Base-by-base conservation (phyloP, 1,140 invertebrate species). In the Hylaeus anthracinus region DNA sequence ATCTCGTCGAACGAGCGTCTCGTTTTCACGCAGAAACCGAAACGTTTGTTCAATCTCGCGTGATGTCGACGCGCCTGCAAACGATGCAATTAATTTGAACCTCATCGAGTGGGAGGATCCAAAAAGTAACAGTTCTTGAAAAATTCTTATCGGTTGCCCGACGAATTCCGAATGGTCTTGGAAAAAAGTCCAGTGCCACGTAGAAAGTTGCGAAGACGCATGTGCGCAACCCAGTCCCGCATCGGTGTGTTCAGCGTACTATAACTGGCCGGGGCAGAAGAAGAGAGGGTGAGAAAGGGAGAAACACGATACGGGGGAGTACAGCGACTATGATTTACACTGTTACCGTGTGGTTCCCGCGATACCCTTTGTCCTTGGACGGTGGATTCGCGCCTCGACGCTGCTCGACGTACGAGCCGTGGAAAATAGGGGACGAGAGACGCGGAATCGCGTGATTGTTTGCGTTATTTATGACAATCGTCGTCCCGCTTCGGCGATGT, bases 391-490 rank as follows among this genome's bases (percentile, higher is more conserved):
- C 78, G 75, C 82, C 87, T 86, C 86, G 75, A 81, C 84, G 87
- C 83, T 63, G 64, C 76, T 75, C 53, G 79, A 87, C 74, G 51
- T 48, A 65, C 67, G 66, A 67, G 45, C 64, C 80, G 75, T 65
- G 58, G 60, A 72, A 67, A 60, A 73, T 26, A 56, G 76, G 55
- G 56, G 74, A 78, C 45, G 65, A 15, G 61, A 41, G 61, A 61
- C 70, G 75, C 58, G 67, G 58, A 67, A 80, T 79, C 85, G 73
- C 76, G 79, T 90, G 86, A 92, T 90, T 91, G 87, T 90, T 90
- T 88, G 86, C 83, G 88, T 92, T 91, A 92, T 92, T 93, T 92
- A 92, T 86, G 89, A 88, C 89, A 72, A 86, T 83, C 67, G 64
- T 51, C 63, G 26, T 51, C 41, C 45, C 45, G 14, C 45, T 83